Conservation (phyloP, 2,113 vertebrate species). For the Balaeniceps rex region DNA sequence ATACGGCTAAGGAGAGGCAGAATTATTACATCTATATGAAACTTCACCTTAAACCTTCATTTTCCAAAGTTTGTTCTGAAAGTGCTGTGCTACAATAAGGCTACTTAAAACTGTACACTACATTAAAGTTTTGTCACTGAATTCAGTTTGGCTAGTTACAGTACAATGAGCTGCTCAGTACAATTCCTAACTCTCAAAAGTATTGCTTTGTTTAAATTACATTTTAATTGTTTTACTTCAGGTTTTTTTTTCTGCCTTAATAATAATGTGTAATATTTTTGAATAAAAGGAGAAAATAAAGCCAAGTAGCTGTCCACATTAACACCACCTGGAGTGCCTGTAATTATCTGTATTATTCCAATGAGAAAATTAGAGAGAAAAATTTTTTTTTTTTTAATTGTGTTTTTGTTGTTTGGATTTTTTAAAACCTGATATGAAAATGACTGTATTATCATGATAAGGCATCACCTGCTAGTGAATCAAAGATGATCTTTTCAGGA, state of each 20-base stretch:
- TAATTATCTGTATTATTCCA: neutral
- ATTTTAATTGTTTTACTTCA: neutral
- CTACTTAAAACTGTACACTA: neutral
- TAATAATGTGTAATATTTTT: neutral
- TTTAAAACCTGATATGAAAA: neutral
- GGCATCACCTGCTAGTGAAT: neutral
- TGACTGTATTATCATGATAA: neutral
- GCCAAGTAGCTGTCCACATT: neutral
- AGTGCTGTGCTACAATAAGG: neutral
- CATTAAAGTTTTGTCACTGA: neutral
- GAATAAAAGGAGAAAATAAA: neutral
- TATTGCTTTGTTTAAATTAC: neutral
- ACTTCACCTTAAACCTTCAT: neutral
- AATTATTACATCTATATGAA: neutral
- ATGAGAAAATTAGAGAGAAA: neutral
- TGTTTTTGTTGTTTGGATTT: neutral
- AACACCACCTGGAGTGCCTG: neutral
- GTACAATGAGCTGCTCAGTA: neutral
- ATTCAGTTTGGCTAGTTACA: neutral
- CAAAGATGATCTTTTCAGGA: neutral
- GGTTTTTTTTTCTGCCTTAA: neutral
- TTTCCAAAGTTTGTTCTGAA: neutral
- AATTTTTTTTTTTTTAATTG: neutral
- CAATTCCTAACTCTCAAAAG: neutral
- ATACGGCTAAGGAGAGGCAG: neutral